A percentile compares a stretch with the other conserved stretches of the same genome.
phyloP scores from a whole-genome alignment of 2,888 invertebrate genomes.

The Chrysodeixis includens region DNA sequence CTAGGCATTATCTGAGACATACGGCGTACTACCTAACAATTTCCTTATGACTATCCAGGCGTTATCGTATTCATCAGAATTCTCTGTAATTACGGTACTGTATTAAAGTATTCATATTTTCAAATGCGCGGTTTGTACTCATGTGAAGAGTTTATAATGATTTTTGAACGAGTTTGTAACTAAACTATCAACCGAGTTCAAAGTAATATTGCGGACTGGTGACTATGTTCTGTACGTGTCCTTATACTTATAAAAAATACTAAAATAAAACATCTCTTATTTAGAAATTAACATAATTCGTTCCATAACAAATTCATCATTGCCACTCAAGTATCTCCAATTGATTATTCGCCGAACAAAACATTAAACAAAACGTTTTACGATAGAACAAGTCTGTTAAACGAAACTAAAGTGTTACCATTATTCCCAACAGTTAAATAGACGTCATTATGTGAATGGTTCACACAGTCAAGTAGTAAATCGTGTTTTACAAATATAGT shows the following conservation, averaged over 20 bases:
- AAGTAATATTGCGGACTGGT: not conserved
- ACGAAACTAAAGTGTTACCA: not conserved
- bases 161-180: not conserved
- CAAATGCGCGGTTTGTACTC: not conserved
- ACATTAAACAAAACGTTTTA: not conserved
- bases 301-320: not conserved
- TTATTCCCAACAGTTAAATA: not conserved
- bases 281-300: not conserved
- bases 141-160: not conserved
- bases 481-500: not conserved
- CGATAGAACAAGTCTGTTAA: not conserved
- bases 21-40: not conserved
- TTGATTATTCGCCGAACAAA: not conserved
- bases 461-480: slow-evolving; percentile 1
- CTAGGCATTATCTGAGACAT: not conserved
- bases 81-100: not conserved
- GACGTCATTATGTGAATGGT: not conserved
- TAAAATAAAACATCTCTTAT: not conserved
- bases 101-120: not conserved
- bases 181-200: not conserved
- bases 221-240: no score
- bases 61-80: not conserved
- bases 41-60: not conserved
- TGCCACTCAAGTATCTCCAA: not conserved
- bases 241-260: no score